Base-by-base conservation (phyloP, 2,113 vertebrate genomes). In the Halichoerus grypus region DNA sequence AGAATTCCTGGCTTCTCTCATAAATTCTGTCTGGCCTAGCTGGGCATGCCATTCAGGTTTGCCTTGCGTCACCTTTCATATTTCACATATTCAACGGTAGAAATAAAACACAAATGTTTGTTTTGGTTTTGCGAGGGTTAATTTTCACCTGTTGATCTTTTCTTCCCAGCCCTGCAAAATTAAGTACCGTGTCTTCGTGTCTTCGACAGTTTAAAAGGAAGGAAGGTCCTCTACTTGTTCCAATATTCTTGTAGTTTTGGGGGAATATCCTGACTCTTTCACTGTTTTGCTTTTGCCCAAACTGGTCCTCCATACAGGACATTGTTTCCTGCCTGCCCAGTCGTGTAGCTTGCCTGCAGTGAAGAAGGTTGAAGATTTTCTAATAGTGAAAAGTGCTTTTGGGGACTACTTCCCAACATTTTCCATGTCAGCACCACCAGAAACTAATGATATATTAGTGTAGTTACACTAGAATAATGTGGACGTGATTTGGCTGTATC, bases 1-100 rank as follows among this genome's bases (percentile, higher is more conserved):
- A 98, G 84, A 71, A 89, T 97, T 97, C 93, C 94, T 97, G 96
- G 93, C 87, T 94, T 95, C 88, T 61, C 39, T 93, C 22, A 46
- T 15, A 55, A 74, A 83, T 88, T 93, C 90, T 79, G 92, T n/a
- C 59, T 96, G 96, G 88, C 81, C 51, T 76, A 14, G 3, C 79
- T 87, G 36, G 46, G 49, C 80, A 72, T 49, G 49, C 31, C 88
- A 67, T 84, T 49, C 53, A 0, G 39, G n/a, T 33, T 89, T 8
- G 49, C 61, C 79, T 95, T 74, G 59, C 63, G 80, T 88, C 72
- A 59, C 53, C 36, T 88, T 95, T 46, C 55, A 71, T 91, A 67
- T 88, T 88, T 69, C 61, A 69, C 88, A 65, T 90, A 46, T 61
- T 93, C 67, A 81, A 79, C 65, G 57, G 91, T 79, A 91, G 55